These are phyloP conservation scores for Garra rufa DNA, from an alignment of 2,113 vertebrate species.

Conservation along the genomic window DNA sequence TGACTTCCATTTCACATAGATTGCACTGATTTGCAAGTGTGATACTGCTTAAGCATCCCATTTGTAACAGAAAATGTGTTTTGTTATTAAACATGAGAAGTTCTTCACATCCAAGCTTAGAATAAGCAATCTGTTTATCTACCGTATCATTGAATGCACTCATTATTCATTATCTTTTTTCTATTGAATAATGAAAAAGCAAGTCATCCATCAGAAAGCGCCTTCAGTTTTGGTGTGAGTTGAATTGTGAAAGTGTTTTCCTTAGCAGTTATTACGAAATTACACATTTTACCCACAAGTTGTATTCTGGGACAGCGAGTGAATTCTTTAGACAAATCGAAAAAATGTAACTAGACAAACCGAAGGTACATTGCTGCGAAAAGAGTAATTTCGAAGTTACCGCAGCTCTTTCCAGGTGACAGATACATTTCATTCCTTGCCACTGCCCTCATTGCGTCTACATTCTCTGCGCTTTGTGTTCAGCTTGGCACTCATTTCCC, in stretches of 20 bases:
- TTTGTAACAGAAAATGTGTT: conserved; percentile 19
- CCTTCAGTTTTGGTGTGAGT: conserved; percentile 5
- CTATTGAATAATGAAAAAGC: conserved; percentile 36
- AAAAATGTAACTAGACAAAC: not conserved
- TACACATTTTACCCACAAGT: not conserved
- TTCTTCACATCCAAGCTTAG: conserved; percentile 4
- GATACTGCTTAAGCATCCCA: conserved; percentile 7
- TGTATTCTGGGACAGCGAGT: not conserved
- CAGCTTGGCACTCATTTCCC: conserved; percentile 31
- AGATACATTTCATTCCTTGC: conserved; percentile 48
- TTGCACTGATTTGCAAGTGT: conserved; percentile 23
- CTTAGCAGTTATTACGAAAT: not conserved
- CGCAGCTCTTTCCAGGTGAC: conserved; percentile 48
- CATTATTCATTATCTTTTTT: conserved; percentile 34
- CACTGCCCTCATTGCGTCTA: conserved; percentile 45
- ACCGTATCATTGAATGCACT: conserved; percentile 8
- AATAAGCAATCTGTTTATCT: conserved; percentile 32
- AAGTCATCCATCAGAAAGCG: conserved; percentile 29
- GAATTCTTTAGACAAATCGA: not conserved
- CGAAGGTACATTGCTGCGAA: not conserved
- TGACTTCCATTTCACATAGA: conserved; percentile 11
- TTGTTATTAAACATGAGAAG: not conserved
- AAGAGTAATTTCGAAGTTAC: conserved; percentile 20
- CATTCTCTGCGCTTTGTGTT: not conserved
- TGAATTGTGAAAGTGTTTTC: not conserved